Evolutionary conservation across 2,113 vertebrate genomes (phyloP), one percentile per base, ranked within the genome.

Genomic region (Hassar affinis): DNA sequence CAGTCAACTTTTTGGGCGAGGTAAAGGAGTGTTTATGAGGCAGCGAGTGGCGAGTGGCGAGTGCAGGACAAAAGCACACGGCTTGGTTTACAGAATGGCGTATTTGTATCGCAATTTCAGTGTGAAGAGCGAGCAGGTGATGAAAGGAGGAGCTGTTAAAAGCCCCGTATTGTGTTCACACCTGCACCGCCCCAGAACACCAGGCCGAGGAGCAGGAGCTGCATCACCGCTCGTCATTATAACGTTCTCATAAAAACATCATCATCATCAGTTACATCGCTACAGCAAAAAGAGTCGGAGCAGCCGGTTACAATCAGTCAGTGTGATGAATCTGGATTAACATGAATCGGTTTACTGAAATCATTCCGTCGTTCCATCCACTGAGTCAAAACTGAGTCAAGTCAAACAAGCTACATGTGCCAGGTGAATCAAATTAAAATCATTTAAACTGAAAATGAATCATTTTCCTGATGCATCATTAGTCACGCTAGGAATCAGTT

Each of bases 41-140:
- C 80, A 4, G 27, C 56, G 74, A 76, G 74, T 54, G 49, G 49
- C 74, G 74, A 79, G 62, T 57, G 30, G n/a, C n/a, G n/a, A n/a
- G n/a, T n/a, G n/a, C 62, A 49, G 83, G 71, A 85, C 84, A 83
- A 78, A 74, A 78, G 78, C 69, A n/a, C 15, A 0, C 51, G 62
- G 59, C 35, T 81, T 20, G 76, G 83, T 74, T 86, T 85, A 83
- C 86, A 61, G 68, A 79, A 56, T 62, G 45, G 17, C 51, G 62
- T 85, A 81, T 82, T 78, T 81, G 84, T 62, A 81, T 78, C 69
- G 72, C 80, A 81, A 85, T 84, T 77, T 84, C 72, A 68, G 80
- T 75, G 74, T 81, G 71, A 57, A 45, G 78, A 71, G 72, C 54
- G 22, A 82, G 22, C 27, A 76, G 71, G 69, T 79, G 20, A 30